Base-by-base conservation (phyloP, 2,888 invertebrate genomes). In the Cryptocheilus praepositus region DNA sequence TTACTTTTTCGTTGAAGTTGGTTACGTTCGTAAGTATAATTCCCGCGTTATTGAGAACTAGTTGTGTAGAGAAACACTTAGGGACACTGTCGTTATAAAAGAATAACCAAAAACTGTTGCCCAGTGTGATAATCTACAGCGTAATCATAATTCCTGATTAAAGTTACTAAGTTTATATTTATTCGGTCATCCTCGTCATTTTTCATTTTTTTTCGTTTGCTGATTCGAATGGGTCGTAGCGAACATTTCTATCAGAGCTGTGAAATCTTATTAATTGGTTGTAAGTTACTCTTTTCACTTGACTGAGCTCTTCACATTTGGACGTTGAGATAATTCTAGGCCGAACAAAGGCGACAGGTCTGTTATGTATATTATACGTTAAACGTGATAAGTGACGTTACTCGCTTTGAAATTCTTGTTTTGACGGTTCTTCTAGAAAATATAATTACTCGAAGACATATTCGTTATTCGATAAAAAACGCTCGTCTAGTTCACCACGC, bases 401-500 rank as follows among this genome's bases (percentile, higher is more conserved):
- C 2, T 45, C 45, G 13, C 13, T 45, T 8, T 45, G 15, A 45
- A 45, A 45, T 45, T n/a, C 45, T 36, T 52, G 3, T 45, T 45
- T 45, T 51, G 36, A 61, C 36, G 55, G 64, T 59, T 65, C 46
- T 56, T 18, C 15, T 51, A 36, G 1, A 25, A 13, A 60, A 46
- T n/a, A 45, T 16, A 8, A n/a, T 43, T 53, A 45, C 46, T 59
- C 61, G 45, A 44, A 36, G 15, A 67, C 44, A 0, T 16, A 51
- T 70, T 45, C 51, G 58, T 56, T 45, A 36, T 8, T 36, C 18
- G n/a, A 71, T 21, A 18, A 58, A 18, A 43, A n/a, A 57, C 36
- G 13, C 64, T 67, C 63, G 60, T 67, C 56, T 67, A 55, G 71
- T 71, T 67, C 62, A 53, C 60, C 68, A 36, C 36, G 70, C 70